Evolutionary conservation across 2,113 vertebrate genomes (phyloP), one percentile per base, ranked within the genome.

Genomic region (Pundamilia nyererei): DNA sequence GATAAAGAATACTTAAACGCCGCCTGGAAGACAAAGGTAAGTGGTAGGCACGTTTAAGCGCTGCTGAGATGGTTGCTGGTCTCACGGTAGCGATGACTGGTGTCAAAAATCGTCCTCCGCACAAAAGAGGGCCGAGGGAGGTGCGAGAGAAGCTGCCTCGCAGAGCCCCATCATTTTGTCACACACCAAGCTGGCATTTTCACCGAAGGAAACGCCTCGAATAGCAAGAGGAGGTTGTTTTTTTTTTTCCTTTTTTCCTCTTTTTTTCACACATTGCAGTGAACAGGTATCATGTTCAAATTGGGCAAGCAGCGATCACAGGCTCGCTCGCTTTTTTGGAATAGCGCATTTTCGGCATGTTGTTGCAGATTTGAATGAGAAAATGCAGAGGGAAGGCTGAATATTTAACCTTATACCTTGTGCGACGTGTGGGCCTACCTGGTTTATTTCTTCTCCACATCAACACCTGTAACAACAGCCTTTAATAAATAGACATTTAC

Each of bases 41-140:
- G 94, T 26, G 17, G n/a, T 45, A 12, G 35, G 7, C 38, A 31
- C 42, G 53, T 86, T 81, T 33, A 13, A 54, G 35, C 35, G 19
- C 5, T 26, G 42, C 49, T 24, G 54, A 62, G 38, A 79, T 31
- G 75, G 45, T 65, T 80, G 87, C 60, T 42, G 68, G 72, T 83
- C 24, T 82, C 40, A 80, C 79, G 3, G 84, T 68, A 29, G 51
- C 40, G 88, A 86, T 81, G 88, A 89, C 35, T 84, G 86, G 89
- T 91, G 87, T 87, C 89, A 87, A 84, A 90, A 88, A 91, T 89
- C 81, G 62, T 94, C 90, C 92, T 94, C 90, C 86, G 93, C 93
- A 94, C 60, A 92, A 95, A 95, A 93, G 91, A 95, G 91, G 94
- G 91, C 91, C 92, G 90, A 84, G 85, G 89, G 89, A 93, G 90